Base-by-base conservation (phyloP, 2,797 vertebrate genomes). In the Australoheros facetus region DNA sequence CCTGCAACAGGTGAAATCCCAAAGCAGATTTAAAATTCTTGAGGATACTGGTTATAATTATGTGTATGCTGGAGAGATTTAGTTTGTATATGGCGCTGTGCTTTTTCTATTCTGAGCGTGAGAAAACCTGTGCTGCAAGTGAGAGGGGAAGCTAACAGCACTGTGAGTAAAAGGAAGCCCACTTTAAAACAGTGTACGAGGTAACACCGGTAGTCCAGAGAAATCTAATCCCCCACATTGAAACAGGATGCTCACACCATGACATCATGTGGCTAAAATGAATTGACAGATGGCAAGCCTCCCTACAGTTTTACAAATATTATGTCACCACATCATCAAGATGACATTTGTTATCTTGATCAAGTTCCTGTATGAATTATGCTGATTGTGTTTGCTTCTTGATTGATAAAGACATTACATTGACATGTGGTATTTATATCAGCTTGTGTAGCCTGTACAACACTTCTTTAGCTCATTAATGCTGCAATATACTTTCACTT, bases 1-100 rank as follows among this genome's bases (percentile, higher is more conserved):
- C 95, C 96, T 30, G 95, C 95, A 51, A 92, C 96, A 96, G 98
- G 98, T 99, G 30, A 86, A 39, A 80, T 56, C 23, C 10, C n/a
- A 59, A n/a, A 39, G 7, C 48, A 70, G 13, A 56, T 10, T n/a
- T 28, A 6, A 62, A 59, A 51, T 17, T 21, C 9, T 42, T 48
- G 2, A 30, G 4, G 11, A 37, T 34, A 17, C 7, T 56, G 37
- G 16, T 48, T 3, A n/a, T n/a, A 13, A 51, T 3, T 51, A n/a
- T 51, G 10, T 8, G 7, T 30, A 30, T 51, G 64, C 26, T 45
- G 19, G 71, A 71, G 16, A 5, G 14, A 53, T 32, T 42, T 14
- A 13, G 4, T 8, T 23, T 83, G 28, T 39, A 45, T 17, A 5
- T 51, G 64, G 45, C 13, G 3, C 0, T 51, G 34, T 39, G 48